A percentile compares a stretch with the other conserved stretches of the same genome.
phyloP scores from a whole-genome alignment of 2,113 vertebrate genomes.

The Eonycteris spelaea region DNA sequence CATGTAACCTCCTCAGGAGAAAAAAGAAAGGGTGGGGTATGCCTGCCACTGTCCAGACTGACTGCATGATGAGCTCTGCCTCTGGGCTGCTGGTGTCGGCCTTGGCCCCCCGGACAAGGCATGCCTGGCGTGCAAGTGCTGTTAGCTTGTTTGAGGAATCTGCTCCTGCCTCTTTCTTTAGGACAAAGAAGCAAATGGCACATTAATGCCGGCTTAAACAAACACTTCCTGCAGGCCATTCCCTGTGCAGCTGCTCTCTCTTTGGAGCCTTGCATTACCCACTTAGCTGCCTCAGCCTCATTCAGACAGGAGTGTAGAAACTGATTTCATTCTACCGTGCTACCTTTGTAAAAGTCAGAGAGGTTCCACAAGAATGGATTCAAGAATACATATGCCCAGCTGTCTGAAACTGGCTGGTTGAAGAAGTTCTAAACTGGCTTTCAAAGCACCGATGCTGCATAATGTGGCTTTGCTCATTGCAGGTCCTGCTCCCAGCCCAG shows the following conservation, averaged over 20 bases:
- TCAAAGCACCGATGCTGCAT: background rate
- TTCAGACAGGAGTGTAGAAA: background rate
- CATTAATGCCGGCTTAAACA: background rate
- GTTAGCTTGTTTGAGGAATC: background rate
- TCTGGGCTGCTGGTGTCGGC: background rate
- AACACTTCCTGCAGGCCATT: background rate
- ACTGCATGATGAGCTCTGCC: background rate
- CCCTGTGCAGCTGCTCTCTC: background rate
- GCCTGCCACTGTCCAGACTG: rapidly evolving
- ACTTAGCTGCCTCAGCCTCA: background rate
- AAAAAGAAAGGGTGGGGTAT: too few species aligned
- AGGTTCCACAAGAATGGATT: background rate
- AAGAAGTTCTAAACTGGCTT: background rate
- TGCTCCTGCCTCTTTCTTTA: constrained; percentile 23
- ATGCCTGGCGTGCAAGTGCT: background rate
- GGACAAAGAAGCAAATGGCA: background rate
- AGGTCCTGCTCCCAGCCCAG: too few species aligned
- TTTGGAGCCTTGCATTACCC: background rate
- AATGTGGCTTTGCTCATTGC: background rate
- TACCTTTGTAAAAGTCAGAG: background rate
- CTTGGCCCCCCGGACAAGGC: background rate
- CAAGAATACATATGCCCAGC: background rate
- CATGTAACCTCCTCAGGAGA: background rate
- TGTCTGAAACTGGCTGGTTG: background rate
- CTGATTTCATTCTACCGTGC: background rate